Evolutionary conservation across 2,113 vertebrate species (phyloP).

Genomic region (Dissostichus mawsoni): DNA sequence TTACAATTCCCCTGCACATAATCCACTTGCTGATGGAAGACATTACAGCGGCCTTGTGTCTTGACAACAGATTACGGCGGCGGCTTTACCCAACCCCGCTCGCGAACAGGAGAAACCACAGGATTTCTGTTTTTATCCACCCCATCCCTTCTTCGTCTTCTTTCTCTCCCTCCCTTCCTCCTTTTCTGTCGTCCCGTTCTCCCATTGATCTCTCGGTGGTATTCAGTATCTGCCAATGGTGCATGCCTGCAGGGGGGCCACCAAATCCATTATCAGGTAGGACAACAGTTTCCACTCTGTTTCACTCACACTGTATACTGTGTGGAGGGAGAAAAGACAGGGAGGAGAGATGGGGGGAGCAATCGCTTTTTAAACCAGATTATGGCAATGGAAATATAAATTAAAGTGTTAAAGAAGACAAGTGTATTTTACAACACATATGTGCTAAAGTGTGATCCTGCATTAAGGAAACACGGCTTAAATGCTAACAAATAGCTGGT

Average conservation of each 20-base stretch:
- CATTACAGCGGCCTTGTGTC: conserved; percentile 85
- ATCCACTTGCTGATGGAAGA: conserved; percentile 86
- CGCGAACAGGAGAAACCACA: conserved; percentile 75
- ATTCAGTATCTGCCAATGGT: conserved; percentile 87
- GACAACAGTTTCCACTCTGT: conserved; percentile 85
- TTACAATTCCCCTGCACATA: conserved; percentile 84
- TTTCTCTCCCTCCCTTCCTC: conserved; percentile 66
- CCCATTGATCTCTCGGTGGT: conserved; percentile 82
- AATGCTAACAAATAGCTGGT: conserved; percentile 7
- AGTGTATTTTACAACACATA: conserved; percentile 19
- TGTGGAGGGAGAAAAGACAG: conserved; percentile 48
- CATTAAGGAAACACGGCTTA: not conserved
- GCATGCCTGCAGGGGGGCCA: conserved; percentile 85
- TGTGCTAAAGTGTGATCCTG: conserved; percentile 12
- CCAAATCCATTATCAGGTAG: conserved; percentile 88
- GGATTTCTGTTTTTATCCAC: conserved; percentile 80
- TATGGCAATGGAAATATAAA: conserved; percentile 62
- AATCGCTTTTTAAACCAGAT: conserved; percentile 68
- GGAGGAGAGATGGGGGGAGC: conserved; percentile 38
- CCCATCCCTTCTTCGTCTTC: conserved; percentile 74
- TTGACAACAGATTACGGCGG: conserved; percentile 86
- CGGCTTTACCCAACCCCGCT: conserved; percentile 77
- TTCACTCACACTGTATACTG: conserved; percentile 72
- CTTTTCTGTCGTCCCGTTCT: conserved; percentile 70
- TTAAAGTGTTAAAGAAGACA: conserved; percentile 42